These are phyloP conservation scores for Indri indri DNA, from an alignment of 2,113 vertebrate genomes.

Conservation along the genomic window DNA sequence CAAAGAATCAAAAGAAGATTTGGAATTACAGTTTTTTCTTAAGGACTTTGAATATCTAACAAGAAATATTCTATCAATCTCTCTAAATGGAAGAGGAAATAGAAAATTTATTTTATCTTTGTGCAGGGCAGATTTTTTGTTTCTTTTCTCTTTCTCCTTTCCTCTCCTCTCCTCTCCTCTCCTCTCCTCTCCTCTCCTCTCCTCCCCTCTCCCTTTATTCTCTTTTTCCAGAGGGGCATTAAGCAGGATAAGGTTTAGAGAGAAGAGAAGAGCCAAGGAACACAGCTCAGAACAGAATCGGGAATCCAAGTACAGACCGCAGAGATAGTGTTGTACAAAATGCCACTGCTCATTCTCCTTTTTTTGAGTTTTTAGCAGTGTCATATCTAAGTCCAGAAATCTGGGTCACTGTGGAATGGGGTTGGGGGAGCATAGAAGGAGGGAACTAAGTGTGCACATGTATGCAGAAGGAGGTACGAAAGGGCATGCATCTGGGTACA, in stretches of 20 bases:
- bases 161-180: rapidly evolving
- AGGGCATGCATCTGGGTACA: not conserved
- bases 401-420: not conserved
- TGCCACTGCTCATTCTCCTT: constrained; percentile 44
- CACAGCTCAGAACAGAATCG: constrained; percentile 46
- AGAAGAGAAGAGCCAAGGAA: constrained; percentile 51
- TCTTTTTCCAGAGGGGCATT: not conserved
- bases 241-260: not conserved
- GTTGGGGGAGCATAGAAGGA: not conserved
- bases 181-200: rapidly evolving
- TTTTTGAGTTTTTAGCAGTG: constrained; percentile 61
- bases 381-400: constrained; percentile 69
- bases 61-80: not conserved
- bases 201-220: not conserved
- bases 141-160: rapidly evolving
- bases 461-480: not conserved
- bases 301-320: constrained; percentile 57
- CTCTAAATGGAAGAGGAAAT: not conserved
- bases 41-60: not conserved
- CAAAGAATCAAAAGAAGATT: not conserved
- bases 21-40: not conserved
- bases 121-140: not conserved
- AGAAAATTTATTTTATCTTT: not conserved
- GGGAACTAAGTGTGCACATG: too few relatives aligned
- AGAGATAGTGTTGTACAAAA: constrained; percentile 54